Percentiles rank a stretch among this genome's conserved stretches.
These are phyloP conservation scores for Cynopterus brachyotis DNA, from an alignment of 2,113 vertebrate species.

Conservation along the genomic window DNA sequence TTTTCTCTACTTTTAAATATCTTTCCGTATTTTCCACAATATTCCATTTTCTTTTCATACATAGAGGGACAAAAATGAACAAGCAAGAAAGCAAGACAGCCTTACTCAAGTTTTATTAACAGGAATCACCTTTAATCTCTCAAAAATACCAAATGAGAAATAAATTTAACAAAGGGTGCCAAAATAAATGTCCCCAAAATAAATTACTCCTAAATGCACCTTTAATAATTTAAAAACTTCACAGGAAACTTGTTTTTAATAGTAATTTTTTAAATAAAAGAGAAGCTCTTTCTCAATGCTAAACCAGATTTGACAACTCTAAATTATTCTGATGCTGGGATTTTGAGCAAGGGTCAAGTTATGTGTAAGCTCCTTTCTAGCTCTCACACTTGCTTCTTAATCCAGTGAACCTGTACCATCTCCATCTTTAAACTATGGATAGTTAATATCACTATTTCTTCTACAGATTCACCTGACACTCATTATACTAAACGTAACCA, in stretches of 20 bases:
- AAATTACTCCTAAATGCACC: neutral
- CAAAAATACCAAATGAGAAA: slow-evolving; percentile 35
- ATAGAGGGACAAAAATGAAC: neutral
- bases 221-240: slow-evolving; percentile 35
- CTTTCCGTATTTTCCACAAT: neutral
- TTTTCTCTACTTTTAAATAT: slow-evolving; percentile 2
- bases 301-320: neutral
- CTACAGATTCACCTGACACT: neutral
- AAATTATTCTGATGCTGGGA: neutral
- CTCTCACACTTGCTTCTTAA: slow-evolving; percentile 18
- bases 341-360: slow-evolving; percentile 5
- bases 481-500: neutral
- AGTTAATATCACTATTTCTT: neutral
- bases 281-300: slow-evolving; percentile 11
- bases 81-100: neutral
- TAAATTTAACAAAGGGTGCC: neutral
- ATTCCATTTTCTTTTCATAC: slow-evolving; percentile 2
- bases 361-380: slow-evolving; percentile 1
- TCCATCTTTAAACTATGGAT: neutral
- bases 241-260: slow-evolving; percentile 8
- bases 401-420: neutral
- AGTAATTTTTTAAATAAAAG: slow-evolving; percentile 2
- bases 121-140: neutral
- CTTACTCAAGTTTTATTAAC: neutral
- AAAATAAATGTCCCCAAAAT: slow-evolving; percentile 17